Conservation (phyloP, 1,140 invertebrate species). For the Drosophila navojoa region DNA sequence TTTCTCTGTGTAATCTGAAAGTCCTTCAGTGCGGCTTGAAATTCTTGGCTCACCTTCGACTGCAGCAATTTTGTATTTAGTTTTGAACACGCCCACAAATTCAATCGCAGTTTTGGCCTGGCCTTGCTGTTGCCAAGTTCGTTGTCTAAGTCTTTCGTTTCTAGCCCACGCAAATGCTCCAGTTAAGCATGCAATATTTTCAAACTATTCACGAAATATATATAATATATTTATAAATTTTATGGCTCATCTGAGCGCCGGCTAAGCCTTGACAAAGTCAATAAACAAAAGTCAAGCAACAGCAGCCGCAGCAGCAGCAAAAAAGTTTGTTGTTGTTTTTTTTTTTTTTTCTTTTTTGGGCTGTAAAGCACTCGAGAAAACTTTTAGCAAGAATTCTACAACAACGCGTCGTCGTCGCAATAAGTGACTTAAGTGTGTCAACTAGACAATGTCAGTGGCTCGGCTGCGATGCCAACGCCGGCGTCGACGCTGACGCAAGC, state of each 20-base stretch:
- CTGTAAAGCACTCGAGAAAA: slow-evolving; percentile 65
- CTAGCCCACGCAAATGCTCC: slow-evolving; percentile 57
- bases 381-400: slow-evolving; percentile 70
- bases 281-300: slow-evolving; percentile 60
- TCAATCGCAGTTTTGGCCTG: slow-evolving; percentile 6
- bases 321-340: slow-evolving; percentile 7
- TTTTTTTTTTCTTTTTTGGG: slow-evolving; percentile 24
- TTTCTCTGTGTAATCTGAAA: no score
- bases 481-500: slow-evolving; percentile 13
- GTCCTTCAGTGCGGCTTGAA: neutral
- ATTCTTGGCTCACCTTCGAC: slow-evolving; percentile 11
- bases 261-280: slow-evolving; percentile 64
- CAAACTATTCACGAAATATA: slow-evolving; percentile 25
- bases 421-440: slow-evolving; percentile 81
- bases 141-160: slow-evolving; percentile 76
- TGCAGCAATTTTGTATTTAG: slow-evolving; percentile 7
- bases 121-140: slow-evolving; percentile 56
- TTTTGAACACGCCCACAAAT: slow-evolving; percentile 21
- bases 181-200: slow-evolving; percentile 32
- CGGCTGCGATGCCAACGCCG: slow-evolving; percentile 21
- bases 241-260: slow-evolving; percentile 39
- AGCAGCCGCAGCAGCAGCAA: slow-evolving; percentile 17
- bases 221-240: neutral
- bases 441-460: slow-evolving; percentile 75
- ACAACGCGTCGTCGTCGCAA: slow-evolving; percentile 40